A percentile compares a stretch with the other conserved stretches of the same genome.
Conservation (phyloP, 2,888 invertebrate genomes). For the Hyposoter dolosus region DNA sequence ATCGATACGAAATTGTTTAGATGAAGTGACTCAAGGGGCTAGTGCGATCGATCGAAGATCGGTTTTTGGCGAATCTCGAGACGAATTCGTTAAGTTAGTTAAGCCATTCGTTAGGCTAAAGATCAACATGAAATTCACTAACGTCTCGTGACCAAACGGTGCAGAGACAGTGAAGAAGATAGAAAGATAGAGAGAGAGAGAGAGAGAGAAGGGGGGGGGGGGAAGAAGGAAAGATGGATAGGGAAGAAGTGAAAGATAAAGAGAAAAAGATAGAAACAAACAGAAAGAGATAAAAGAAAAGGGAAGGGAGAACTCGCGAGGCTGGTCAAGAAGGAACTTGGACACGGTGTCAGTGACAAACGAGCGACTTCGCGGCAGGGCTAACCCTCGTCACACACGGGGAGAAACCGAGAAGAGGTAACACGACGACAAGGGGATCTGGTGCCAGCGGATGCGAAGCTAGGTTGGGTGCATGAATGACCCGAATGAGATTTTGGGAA, state of each 20-base stretch:
- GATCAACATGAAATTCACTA: conserved; percentile 66
- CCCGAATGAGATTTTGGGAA: conserved; percentile 74
- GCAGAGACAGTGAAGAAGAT: conserved; percentile 13
- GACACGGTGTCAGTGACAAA: conserved; percentile 79
- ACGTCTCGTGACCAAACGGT: conserved; percentile 46
- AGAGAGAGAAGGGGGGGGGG: too few relatives aligned
- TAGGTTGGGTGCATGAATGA: conserved; percentile 71
- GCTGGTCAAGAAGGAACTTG: conserved; percentile 43
- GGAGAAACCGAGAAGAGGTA: conserved; percentile 61
- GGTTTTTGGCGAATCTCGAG: conserved; percentile 35
- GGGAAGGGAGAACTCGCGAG: conserved; percentile 20
- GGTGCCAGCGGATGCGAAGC: conserved; percentile 11
- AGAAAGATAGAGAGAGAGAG: neutral
- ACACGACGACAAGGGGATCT: conserved; percentile 42
- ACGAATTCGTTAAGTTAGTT: conserved; percentile 70
- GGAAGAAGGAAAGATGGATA: neutral
- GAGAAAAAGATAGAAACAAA: conserved; percentile 1
- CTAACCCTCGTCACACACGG: conserved; percentile 73
- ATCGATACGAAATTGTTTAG: neutral
- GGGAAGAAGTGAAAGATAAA: neutral
- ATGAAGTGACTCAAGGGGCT: too few relatives aligned
- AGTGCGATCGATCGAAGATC: conserved; percentile 53
- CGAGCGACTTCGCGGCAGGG: conserved; percentile 74
- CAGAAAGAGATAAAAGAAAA: neutral
- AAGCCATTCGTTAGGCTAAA: conserved; percentile 75